phyloP scores from a whole-genome alignment of 2,888 invertebrate species.

The Pammene fasciana region DNA sequence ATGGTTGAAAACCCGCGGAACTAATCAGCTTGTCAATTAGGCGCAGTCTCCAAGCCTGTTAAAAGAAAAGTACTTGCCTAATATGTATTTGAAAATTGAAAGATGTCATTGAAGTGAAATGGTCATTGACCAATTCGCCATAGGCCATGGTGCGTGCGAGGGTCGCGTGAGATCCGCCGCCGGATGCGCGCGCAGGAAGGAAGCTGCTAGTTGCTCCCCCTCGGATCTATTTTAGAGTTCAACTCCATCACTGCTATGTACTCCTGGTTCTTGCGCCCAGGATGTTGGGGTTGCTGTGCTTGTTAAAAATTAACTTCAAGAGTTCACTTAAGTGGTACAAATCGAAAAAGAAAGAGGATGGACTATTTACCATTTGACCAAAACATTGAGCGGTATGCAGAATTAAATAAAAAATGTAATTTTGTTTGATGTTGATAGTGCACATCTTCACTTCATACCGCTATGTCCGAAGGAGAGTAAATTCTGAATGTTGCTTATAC shows the following conservation, averaged over 20 bases:
- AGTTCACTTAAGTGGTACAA: conserved; percentile 8
- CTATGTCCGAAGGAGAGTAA: too few species aligned
- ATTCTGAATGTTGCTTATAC: too few species aligned
- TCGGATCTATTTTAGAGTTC: conserved; percentile 81
- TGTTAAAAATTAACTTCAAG: conserved; percentile 18
- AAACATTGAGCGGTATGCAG: too few species aligned
- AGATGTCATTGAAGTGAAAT: background rate
- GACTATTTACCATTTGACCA: background rate
- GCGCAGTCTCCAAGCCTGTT: too few species aligned
- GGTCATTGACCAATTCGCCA: conserved; percentile 40
- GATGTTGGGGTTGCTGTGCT: conserved; percentile 30
- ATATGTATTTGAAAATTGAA: background rate
- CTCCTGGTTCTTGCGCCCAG: conserved; percentile 48
- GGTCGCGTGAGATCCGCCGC: conserved; percentile 78
- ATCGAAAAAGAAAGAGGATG: background rate
- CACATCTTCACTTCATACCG: too few species aligned
- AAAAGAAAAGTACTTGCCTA: too few species aligned
- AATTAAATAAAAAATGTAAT: too few species aligned
- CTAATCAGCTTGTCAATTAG: too few species aligned
- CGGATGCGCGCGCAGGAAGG: conserved; percentile 81
- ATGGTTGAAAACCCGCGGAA: too few species aligned
- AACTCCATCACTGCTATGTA: conserved; percentile 69
- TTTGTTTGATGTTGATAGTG: too few species aligned
- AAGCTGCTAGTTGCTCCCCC: conserved; percentile 82
- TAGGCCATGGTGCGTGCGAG: conserved; percentile 51